Evolutionary conservation across 1,140 invertebrate genomes (phyloP), one percentile per base, ranked within the genome.

Genomic region (Arctopsyche grandis): DNA sequence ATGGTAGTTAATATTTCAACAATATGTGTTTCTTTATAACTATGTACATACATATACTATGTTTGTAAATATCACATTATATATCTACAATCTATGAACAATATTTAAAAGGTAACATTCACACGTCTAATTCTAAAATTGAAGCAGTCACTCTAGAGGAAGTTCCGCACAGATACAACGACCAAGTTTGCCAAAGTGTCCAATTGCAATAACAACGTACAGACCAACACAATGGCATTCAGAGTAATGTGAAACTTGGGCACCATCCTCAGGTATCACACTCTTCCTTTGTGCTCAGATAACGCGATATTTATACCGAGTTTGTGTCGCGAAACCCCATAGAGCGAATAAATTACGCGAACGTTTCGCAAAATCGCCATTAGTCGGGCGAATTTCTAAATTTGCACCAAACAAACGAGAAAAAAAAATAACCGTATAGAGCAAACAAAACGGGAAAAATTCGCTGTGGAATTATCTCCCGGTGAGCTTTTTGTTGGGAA

Each of bases 261-360:
- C 16, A 60, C 19, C 56, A 38, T 38, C 19, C 56, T 9, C 16
- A 60, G 56, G 9, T 60, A 21, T 60, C 29, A 38, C 29, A 38
- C 29, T 38, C 29, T 38, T 7, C 29, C 29, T 4, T 38, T 38
- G 29, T 38, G 0, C 16, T 10, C 56, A 19, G 56, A 60, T 60
- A 60, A 60, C 21, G 9, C 56, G 56, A 60, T 60, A 60, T 60
- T 60, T 60, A 60, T 60, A 56, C 7, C 56, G 16, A 60, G 14
- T 60, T 21, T 60, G 56, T 9, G 16, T 16, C 56, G 16, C 21
- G 29, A 1, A 38, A 38, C 29, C 29, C 29, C 29, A 38, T 38
- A 0, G 56, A 9, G 1, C 56, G 56, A 60, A 60, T 60, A 60
- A 60, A 60, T 60, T 60, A 60, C 56, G 56, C n/a, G 1, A 38